Conservation (phyloP, 2,797 vertebrate genomes). For the Melanotaenia trifasciata region DNA sequence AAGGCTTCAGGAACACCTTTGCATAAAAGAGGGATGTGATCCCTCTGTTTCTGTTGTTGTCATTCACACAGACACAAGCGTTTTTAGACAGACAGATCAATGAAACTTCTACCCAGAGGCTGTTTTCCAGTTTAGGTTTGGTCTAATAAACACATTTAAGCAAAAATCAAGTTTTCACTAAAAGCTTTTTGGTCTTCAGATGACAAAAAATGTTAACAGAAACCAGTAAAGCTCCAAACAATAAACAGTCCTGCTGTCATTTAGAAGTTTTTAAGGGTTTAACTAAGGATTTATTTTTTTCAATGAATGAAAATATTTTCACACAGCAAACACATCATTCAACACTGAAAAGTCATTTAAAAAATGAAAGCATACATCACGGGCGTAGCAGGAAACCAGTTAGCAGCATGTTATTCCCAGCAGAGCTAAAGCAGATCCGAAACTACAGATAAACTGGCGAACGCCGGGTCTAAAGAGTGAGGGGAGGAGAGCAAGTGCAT, state of each 20-base stretch:
- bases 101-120: slow-evolving; percentile 55
- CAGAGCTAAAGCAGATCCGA: slow-evolving; percentile 47
- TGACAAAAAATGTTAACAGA: slow-evolving; percentile 14
- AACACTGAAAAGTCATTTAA: slow-evolving; percentile 13
- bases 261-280: background rate
- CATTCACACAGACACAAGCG: slow-evolving; percentile 25
- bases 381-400: slow-evolving; percentile 26
- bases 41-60: background rate
- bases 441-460: slow-evolving; percentile 52
- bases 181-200: slow-evolving; percentile 31
- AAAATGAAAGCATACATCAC: slow-evolving; percentile 42
- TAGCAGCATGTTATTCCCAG: slow-evolving; percentile 48
- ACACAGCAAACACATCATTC: slow-evolving; percentile 11
- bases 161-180: slow-evolving; percentile 52
- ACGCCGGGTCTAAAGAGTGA: slow-evolving; percentile 29
- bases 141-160: slow-evolving; percentile 40
- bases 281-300: background rate
- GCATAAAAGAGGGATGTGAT: background rate
- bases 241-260: no score
- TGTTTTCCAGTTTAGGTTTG: slow-evolving; percentile 54
- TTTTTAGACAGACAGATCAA: slow-evolving; percentile 57
- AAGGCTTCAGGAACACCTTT: background rate
- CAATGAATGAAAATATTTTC: background rate
- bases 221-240: background rate
- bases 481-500: slow-evolving; percentile 73